Evolutionary conservation across 2,113 vertebrate species (phyloP).

Genomic region (Excalfactoria chinensis): DNA sequence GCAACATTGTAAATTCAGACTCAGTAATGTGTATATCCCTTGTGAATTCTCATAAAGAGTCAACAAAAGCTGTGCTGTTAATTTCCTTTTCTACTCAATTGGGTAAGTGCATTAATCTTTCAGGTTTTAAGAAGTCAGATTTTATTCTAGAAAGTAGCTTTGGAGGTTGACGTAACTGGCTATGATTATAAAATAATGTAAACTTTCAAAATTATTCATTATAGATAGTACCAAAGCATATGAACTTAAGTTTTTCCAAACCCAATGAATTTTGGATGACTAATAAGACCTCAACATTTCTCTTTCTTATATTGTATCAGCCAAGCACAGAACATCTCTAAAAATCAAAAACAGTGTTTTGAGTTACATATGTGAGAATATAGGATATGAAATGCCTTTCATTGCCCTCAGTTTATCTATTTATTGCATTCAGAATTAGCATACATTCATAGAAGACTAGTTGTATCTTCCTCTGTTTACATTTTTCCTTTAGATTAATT

Average conservation of each 20-base stretch:
- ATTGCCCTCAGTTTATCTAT: neutral
- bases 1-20: neutral
- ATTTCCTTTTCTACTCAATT: neutral
- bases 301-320: neutral
- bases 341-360: too few relatives aligned
- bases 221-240: neutral
- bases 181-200: neutral
- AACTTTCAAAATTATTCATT: neutral
- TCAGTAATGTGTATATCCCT: neutral
- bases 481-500: constrained; percentile 10
- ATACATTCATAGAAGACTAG: neutral
- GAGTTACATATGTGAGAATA: neutral
- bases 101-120: neutral
- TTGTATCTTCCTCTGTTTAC: neutral
- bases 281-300: neutral
- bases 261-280: neutral
- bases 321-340: neutral
- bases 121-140: neutral
- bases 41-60: neutral
- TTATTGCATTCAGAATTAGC: neutral
- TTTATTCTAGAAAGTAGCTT: neutral
- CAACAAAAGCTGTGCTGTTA: neutral
- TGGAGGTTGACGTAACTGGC: neutral
- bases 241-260: neutral
- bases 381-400: neutral